These are phyloP conservation scores for Gyps fulvus DNA, from an alignment of 2,113 vertebrate species.

Conservation along the genomic window DNA sequence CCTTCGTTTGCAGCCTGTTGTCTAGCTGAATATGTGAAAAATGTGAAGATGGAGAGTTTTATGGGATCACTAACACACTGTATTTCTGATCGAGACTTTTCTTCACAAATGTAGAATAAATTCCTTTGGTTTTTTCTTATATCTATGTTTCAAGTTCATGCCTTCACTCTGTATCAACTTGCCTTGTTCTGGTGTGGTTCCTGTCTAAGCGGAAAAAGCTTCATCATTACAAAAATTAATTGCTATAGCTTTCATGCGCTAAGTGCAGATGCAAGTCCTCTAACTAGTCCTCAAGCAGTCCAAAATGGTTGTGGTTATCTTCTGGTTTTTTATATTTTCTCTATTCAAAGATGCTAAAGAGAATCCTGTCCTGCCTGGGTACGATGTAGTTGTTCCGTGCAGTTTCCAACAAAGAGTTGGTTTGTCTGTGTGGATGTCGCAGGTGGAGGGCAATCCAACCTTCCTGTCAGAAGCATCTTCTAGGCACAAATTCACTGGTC, in stretches of 20 bases:
- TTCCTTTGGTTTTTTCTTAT: neutral
- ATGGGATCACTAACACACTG: neutral
- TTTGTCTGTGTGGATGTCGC: neutral
- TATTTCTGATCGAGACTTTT: neutral
- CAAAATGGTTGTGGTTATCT: neutral
- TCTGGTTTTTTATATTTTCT: neutral
- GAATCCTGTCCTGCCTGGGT: neutral
- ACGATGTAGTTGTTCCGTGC: neutral
- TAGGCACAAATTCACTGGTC: neutral
- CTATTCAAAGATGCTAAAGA: neutral
- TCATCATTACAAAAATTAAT: neutral
- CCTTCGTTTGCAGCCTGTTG: conserved; percentile 27
- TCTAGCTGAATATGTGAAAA: neutral
- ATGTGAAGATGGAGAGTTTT: neutral
- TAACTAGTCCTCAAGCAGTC: neutral
- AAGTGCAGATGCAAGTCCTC: neutral
- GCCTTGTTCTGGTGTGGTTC: neutral
- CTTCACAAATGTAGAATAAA: neutral
- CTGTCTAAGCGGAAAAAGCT: neutral
- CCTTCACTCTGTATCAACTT: neutral
- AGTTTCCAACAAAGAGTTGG: neutral
- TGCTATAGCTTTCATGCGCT: neutral
- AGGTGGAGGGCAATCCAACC: neutral
- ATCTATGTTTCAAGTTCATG: neutral
- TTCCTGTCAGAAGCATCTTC: neutral